Conservation (phyloP, 2,113 vertebrate species). For the Stigmatopora nigra region DNA sequence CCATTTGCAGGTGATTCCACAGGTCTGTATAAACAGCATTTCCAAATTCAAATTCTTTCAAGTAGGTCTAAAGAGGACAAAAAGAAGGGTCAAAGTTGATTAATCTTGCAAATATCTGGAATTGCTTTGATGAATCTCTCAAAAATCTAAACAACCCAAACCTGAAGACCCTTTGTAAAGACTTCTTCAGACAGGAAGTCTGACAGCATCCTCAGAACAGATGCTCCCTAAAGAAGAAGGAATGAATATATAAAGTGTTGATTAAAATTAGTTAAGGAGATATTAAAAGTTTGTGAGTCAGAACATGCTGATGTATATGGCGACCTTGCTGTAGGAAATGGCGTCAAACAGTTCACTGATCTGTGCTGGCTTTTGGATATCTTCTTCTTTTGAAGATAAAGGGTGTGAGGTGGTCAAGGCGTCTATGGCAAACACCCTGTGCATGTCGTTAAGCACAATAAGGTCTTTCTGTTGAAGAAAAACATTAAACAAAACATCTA, state of each 20-base stretch:
- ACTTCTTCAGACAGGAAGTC: conserved; percentile 76
- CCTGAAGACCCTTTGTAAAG: conserved; percentile 76
- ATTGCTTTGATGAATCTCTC: no score
- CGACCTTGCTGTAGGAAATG: conserved; percentile 93
- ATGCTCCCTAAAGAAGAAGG: conserved; percentile 73
- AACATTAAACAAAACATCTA: background rate
- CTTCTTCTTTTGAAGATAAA: conserved; percentile 71
- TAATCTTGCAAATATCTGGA: background rate
- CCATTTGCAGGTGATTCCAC: conserved; percentile 78
- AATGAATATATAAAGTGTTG: background rate
- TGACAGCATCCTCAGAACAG: conserved; percentile 90
- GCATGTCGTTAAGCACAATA: conserved; percentile 77
- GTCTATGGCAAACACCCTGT: conserved; percentile 79
- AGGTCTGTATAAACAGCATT: conserved; percentile 80
- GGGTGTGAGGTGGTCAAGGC: conserved; percentile 85
- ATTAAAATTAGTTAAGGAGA: no score
- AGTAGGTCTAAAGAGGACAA: conserved; percentile 56
- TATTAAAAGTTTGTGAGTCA: background rate
- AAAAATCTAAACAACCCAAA: conserved; percentile 52
- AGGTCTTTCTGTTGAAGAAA: conserved; percentile 76
- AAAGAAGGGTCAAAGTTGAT: background rate
- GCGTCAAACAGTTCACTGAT: conserved; percentile 87
- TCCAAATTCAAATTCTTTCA: conserved; percentile 64
- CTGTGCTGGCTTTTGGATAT: conserved; percentile 80
- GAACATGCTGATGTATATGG: background rate